A percentile compares a stretch with the other conserved stretches of the same genome.
phyloP scores from a whole-genome alignment of 2,113 vertebrate genomes.

The Acinonyx jubatus region DNA sequence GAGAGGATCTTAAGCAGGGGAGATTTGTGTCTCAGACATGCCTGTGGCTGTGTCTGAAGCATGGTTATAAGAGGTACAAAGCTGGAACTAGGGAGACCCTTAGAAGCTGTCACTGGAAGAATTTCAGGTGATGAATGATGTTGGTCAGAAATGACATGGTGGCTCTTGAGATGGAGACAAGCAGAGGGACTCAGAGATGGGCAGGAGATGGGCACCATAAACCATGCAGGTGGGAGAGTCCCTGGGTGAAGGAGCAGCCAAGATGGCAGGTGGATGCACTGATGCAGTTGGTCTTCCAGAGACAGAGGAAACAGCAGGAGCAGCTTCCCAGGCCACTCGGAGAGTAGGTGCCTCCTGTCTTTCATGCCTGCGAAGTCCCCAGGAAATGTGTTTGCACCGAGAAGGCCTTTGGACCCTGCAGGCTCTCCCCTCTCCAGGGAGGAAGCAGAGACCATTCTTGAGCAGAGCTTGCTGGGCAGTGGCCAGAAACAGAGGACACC shows the following conservation, averaged over 20 bases:
- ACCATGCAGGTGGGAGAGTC: fast-evolving
- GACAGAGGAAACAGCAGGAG: neutral
- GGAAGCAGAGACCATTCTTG: neutral
- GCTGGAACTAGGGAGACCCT: neutral
- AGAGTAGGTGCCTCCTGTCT: neutral
- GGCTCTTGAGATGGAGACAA: neutral
- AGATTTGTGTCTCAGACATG: neutral
- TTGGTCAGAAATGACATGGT: neutral
- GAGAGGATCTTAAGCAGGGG: neutral
- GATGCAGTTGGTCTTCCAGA: neutral
- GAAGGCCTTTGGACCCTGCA: neutral
- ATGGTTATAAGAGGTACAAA: fast-evolving
- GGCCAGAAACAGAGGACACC: neutral
- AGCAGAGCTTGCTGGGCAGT: neutral
- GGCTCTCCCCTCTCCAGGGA: neutral
- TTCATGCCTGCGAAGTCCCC: neutral
- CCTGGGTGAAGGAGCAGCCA: fast-evolving
- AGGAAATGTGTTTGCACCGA: neutral
- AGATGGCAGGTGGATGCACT: neutral
- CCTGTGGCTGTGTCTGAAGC: neutral
- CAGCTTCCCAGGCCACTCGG: neutral
- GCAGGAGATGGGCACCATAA: fast-evolving
- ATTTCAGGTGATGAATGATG: neutral
- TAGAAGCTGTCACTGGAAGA: neutral
- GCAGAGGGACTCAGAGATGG: neutral